Conservation (phyloP, 2,888 invertebrate genomes). For the Drosophila austrosaltans region DNA sequence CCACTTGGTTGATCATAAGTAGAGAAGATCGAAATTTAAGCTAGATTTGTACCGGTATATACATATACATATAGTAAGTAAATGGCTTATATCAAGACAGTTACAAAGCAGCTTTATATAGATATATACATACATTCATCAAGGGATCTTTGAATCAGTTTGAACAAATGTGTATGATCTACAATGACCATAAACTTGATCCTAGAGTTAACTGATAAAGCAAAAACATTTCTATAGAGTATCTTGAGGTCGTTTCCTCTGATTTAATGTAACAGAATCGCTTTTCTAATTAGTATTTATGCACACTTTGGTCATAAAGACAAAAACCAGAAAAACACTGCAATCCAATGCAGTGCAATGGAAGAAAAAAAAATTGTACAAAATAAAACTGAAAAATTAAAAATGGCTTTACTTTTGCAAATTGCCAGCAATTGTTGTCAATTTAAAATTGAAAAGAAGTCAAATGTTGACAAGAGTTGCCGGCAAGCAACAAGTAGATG, state of each 20-base stretch:
- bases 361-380: too few species aligned
- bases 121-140: too few species aligned
- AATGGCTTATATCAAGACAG: not conserved
- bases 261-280: slow-evolving; percentile 1
- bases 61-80: not conserved
- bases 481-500: slow-evolving; percentile 42
- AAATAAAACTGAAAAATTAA: not conserved
- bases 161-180: too few species aligned
- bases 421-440: slow-evolving; percentile 68
- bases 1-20: not conserved
- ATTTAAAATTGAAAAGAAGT: slow-evolving; percentile 79
- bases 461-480: slow-evolving; percentile 64
- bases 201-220: too few species aligned
- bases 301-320: slow-evolving; percentile 15
- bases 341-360: slow-evolving; percentile 2
- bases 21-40: slow-evolving; percentile 7
- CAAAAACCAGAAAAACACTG: slow-evolving; percentile 7
- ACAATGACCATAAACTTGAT: too few species aligned
- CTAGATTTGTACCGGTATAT: not conserved
- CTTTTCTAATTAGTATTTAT: slow-evolving; percentile 15
- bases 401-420: slow-evolving; percentile 11
- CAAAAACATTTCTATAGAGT: not conserved
- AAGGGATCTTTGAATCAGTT: too few species aligned
- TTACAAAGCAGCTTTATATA: not conserved
- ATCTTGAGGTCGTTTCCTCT: not conserved